These are phyloP conservation scores for Triplophysa yarkandensis DNA, from an alignment of 2,797 vertebrate species.

Conservation along the genomic window DNA sequence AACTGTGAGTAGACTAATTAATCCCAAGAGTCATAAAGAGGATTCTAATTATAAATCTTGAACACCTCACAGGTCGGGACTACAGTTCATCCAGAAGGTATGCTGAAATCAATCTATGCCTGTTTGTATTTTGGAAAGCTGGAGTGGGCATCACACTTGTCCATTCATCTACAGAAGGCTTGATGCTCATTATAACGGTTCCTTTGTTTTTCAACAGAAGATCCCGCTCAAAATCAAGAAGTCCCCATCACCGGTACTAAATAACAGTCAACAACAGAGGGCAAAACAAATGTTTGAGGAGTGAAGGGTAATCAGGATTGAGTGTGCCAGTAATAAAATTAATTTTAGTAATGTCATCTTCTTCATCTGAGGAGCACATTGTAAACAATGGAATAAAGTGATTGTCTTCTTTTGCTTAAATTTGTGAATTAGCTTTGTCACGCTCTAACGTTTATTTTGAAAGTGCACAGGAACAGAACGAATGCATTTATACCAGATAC, in stretches of 20 bases:
- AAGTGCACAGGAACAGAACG: neutral
- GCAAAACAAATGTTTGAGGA: neutral
- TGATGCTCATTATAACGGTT: neutral
- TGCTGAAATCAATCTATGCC: slow-evolving; percentile 52
- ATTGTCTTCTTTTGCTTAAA: neutral
- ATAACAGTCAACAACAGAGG: neutral
- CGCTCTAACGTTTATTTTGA: neutral
- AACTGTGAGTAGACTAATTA: neutral
- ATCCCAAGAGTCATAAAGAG: neutral
- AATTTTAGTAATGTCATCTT: slow-evolving; percentile 1
- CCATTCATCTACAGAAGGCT: neutral
- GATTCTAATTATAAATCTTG: slow-evolving; percentile 52
- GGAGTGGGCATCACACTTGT: neutral
- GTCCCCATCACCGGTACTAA: slow-evolving; percentile 82
- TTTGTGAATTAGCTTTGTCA: neutral
- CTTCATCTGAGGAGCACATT: neutral
- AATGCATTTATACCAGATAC: neutral
- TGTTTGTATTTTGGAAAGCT: neutral
- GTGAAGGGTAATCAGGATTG: neutral
- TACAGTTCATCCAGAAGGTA: slow-evolving; percentile 86
- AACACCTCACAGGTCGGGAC: slow-evolving; percentile 82
- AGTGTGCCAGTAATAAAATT: neutral
- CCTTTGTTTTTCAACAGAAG: slow-evolving; percentile 62
- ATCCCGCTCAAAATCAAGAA: slow-evolving; percentile 81
- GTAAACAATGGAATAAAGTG: neutral